Base-by-base conservation (phyloP, 92 coral and sea anemone species). In the Virgularia gustaviana region DNA sequence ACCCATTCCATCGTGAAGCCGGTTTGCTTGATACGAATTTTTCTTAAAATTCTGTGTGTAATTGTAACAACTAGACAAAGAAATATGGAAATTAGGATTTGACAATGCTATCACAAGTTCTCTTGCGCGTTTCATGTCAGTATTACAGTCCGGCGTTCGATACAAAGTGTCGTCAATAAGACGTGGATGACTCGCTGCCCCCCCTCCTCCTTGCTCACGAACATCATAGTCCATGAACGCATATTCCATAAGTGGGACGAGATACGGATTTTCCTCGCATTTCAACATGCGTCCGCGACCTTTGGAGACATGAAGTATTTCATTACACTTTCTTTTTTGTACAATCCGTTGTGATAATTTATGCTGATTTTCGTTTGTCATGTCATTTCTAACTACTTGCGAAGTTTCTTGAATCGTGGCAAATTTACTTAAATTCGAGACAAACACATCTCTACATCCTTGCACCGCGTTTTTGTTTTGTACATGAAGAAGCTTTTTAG, bases 1-100 rank as follows among this genome's bases (percentile, higher is more conserved):
- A 0, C 32, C 70, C 43, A 53, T 70, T 8, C 85, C 85, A 19
- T 79, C 79, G 37, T 80, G 85, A 58, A 78, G 80, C 6, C 86
- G 60, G 59, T 60, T 76, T 23, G 86, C 82, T 59, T 82, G 78
- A 6, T 57, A 5, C 7, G 86, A 57, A 36, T 82, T 82, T 57
- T 76, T 68, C 70, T 76, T 82, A 24, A 36, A 76, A 16, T 68
- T 62, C 23, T 80, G 75, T 6, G 80, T 73, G 38, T 80, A 80
- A 37, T 80, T 80, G 45, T 80, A 80, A 36, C 85, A 80, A 1
- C 47, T 62, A 39, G 45, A 39, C 45, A 39, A 39, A 7, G 45
- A 39, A 7, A 39, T 39, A 39, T 39, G 45, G 15, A 39, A 39
- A 39, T 15, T 15, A 39, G 45, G 45, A 39, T 39, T 39, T 39